phyloP scores from a whole-genome alignment of 1,140 invertebrate genomes.

The Caenorhabditis brenneri region DNA sequence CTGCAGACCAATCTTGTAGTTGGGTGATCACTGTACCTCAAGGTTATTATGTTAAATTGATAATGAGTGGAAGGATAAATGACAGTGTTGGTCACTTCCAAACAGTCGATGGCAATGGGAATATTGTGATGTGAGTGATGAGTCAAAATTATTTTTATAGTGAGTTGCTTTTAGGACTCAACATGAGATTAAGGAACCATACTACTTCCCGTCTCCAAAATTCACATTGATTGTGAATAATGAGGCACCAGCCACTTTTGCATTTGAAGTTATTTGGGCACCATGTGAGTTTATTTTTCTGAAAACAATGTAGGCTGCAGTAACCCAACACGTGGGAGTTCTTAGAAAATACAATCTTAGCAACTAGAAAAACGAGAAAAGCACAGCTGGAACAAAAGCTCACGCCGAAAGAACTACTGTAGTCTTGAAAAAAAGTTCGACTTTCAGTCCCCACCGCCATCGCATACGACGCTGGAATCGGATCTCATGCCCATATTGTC shows the following conservation, averaged over 20 bases:
- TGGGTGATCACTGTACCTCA: neutral
- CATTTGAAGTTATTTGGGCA: neutral
- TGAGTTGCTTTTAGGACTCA: neutral
- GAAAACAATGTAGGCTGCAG: neutral
- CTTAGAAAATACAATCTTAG: no score
- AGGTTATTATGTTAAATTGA: neutral
- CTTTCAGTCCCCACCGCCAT: neutral
- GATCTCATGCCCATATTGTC: neutral
- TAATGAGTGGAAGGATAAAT: neutral
- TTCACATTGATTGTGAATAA: neutral
- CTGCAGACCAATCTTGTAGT: neutral
- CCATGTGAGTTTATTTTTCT: neutral
- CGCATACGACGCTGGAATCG: neutral
- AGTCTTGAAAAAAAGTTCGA: neutral
- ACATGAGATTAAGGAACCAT: neutral
- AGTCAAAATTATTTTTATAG: neutral
- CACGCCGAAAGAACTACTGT: no score
- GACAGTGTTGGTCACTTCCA: neutral
- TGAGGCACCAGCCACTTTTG: neutral
- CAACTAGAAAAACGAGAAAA: no score
- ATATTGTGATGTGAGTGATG: neutral
- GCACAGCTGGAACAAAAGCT: no score
- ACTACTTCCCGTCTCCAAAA: neutral
- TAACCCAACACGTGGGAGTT: no score
- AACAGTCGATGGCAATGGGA: neutral